Evolutionary conservation across 1,140 invertebrate genomes (phyloP).

Genomic region (Drosophila lowei): DNA sequence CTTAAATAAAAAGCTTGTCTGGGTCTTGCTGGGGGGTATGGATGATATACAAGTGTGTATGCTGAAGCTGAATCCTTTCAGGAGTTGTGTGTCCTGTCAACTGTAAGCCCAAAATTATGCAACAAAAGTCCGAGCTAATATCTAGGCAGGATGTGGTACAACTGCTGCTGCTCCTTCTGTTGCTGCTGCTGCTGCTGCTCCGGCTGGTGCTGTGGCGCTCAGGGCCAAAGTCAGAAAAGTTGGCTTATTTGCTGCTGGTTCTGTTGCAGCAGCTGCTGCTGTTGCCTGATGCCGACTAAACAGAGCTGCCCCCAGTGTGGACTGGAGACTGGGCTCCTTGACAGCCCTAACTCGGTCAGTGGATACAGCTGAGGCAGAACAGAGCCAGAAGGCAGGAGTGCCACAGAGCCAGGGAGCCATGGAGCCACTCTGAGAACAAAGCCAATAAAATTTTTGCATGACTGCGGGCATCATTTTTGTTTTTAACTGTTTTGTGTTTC

Average conservation of each 20-base stretch:
- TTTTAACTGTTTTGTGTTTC: slow-evolving; percentile 49
- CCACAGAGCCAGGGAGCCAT: neutral
- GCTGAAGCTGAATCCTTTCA: neutral
- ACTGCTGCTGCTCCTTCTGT: slow-evolving; percentile 11
- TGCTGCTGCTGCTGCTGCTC: neutral
- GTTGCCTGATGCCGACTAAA: slow-evolving; percentile 50
- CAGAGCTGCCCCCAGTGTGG: slow-evolving; percentile 29
- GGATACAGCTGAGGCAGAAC: neutral
- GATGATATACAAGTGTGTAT: slow-evolving; percentile 9
- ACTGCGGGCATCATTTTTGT: slow-evolving; percentile 72
- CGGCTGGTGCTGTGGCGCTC: slow-evolving; percentile 5
- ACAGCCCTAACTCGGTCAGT: slow-evolving; percentile 51
- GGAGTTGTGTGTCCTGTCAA: slow-evolving; percentile 27
- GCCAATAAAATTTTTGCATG: slow-evolving; percentile 69
- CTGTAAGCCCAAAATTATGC: slow-evolving; percentile 29
- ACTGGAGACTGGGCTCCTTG: slow-evolving; percentile 35
- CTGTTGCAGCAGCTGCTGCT: slow-evolving; percentile 7
- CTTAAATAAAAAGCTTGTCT: slow-evolving; percentile 62
- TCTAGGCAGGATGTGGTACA: slow-evolving; percentile 34
- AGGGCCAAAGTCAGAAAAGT: slow-evolving; percentile 28
- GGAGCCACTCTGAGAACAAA: slow-evolving; percentile 25
- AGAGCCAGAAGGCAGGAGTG: no score
- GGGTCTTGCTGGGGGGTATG: slow-evolving; percentile 18
- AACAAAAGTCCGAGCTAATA: slow-evolving; percentile 22
- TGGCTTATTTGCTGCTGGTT: slow-evolving; percentile 52